Percentiles rank a stretch among this genome's conserved stretches.
These are phyloP conservation scores for Drosophila demipolita DNA, from an alignment of 2,888 invertebrate species.

Conservation along the genomic window DNA sequence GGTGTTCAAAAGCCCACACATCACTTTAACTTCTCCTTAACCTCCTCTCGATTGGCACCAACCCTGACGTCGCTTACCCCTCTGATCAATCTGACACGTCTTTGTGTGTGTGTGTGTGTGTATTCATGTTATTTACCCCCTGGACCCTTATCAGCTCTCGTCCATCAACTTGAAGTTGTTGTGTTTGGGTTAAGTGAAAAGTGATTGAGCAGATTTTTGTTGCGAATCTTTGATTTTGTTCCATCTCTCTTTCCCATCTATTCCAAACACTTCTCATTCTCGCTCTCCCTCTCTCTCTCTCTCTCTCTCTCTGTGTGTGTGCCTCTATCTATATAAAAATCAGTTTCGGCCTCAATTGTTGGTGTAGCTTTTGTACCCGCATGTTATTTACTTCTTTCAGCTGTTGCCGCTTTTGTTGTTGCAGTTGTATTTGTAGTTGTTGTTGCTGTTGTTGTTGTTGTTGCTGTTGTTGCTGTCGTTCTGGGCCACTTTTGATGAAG, in stretches of 20 bases:
- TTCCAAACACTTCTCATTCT: neutral
- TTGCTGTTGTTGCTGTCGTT: constrained; percentile 32
- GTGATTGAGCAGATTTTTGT: constrained; percentile 78
- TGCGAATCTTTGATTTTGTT: constrained; percentile 75
- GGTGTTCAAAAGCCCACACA: constrained; percentile 76
- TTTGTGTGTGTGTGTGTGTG: constrained; percentile 26
- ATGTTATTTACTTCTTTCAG: constrained; percentile 40
- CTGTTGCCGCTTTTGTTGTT: constrained; percentile 16
- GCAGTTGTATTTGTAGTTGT: constrained; percentile 30
- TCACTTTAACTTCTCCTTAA: constrained; percentile 61
- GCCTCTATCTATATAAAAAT: neutral
- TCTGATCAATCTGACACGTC: constrained; percentile 33
- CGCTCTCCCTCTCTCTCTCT: neutral
- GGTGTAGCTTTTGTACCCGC: constrained; percentile 48
- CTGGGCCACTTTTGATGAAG: constrained; percentile 51
- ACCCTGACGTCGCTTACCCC: neutral
- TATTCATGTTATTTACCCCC: neutral
- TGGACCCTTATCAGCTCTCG: constrained; percentile 11
- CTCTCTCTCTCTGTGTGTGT: neutral
- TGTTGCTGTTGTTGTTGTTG: constrained; percentile 27
- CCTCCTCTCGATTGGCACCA: neutral
- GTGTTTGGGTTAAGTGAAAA: constrained; percentile 79
- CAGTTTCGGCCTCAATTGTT: constrained; percentile 21
- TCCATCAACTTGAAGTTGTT: constrained; percentile 71
- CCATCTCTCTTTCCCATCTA: constrained; percentile 38